phyloP scores from a whole-genome alignment of 2,888 invertebrate species.

The Pogonocherus hispidulus region DNA sequence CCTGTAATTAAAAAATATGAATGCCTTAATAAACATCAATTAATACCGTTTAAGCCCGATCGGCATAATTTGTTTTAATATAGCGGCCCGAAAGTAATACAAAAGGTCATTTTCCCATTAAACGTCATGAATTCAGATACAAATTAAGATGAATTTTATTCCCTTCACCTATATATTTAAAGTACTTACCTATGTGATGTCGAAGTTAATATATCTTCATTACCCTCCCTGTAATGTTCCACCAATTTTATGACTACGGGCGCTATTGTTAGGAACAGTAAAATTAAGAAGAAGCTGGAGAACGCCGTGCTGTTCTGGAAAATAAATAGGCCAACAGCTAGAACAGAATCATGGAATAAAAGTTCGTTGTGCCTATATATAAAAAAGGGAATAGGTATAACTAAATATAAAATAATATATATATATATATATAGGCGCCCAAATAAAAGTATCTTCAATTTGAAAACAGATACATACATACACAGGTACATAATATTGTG shows the following conservation, averaged over 20 bases:
- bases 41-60: slow-evolving; percentile 1
- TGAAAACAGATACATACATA: no score
- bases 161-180: slow-evolving; percentile 27
- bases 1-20: no score
- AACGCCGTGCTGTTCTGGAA: slow-evolving; percentile 64
- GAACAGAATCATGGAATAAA: no score
- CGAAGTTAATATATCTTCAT: slow-evolving; percentile 56
- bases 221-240: slow-evolving; percentile 59
- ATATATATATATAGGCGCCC: no score
- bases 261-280: slow-evolving; percentile 64
- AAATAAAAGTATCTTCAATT: no score
- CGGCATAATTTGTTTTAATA: slow-evolving; percentile 21
- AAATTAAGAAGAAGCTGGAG: slow-evolving; percentile 63
- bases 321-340: slow-evolving; percentile 22
- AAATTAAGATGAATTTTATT: slow-evolving; percentile 17
- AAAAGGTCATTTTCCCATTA: slow-evolving; percentile 2
- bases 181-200: slow-evolving; percentile 57
- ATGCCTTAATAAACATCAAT: no score
- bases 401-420: no score
- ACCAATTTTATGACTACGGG: slow-evolving; percentile 65
- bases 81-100: slow-evolving; percentile 2
- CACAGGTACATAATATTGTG: no score
- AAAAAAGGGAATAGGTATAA: no score
- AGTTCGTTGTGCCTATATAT: no score
- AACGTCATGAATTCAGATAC: background rate